Evolutionary conservation across 2,797 vertebrate genomes (phyloP).

Genomic region (Allenopithecus nigroviridis): DNA sequence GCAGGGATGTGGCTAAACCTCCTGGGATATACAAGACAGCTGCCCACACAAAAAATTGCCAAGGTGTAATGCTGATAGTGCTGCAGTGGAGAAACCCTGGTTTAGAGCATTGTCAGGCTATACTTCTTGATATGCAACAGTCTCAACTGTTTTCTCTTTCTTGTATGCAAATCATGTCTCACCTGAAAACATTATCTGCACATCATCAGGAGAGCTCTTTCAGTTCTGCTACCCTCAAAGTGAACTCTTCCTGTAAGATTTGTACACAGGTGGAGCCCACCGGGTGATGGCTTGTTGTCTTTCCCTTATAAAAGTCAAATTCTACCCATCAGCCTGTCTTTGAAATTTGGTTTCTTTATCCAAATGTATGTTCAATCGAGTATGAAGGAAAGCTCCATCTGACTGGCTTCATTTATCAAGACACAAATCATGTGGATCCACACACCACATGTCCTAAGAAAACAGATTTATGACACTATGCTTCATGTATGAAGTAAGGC

Average conservation of each 20-base stretch:
- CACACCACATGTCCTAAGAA: background rate
- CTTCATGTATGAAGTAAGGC: background rate
- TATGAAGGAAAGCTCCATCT: background rate
- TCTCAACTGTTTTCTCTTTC: conserved; percentile 1
- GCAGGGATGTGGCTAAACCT: background rate
- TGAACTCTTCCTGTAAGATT: background rate
- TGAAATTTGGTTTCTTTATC: conserved; percentile 19
- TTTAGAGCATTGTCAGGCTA: background rate
- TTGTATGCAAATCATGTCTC: background rate
- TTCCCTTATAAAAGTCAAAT: background rate
- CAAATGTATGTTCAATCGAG: background rate
- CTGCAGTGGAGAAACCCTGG: background rate
- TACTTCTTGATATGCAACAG: background rate
- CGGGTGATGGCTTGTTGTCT: background rate
- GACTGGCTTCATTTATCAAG: background rate
- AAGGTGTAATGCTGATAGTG: background rate
- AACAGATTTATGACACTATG: background rate
- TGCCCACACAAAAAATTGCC: background rate
- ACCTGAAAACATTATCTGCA: background rate
- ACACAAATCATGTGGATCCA: background rate
- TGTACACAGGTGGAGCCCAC: background rate
- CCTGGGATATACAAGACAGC: background rate
- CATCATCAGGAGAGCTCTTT: background rate
- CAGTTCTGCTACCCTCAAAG: background rate
- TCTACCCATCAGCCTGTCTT: background rate